Evolutionary conservation across 1,140 invertebrate species (phyloP).

Genomic region (Drosophila ananassae): DNA sequence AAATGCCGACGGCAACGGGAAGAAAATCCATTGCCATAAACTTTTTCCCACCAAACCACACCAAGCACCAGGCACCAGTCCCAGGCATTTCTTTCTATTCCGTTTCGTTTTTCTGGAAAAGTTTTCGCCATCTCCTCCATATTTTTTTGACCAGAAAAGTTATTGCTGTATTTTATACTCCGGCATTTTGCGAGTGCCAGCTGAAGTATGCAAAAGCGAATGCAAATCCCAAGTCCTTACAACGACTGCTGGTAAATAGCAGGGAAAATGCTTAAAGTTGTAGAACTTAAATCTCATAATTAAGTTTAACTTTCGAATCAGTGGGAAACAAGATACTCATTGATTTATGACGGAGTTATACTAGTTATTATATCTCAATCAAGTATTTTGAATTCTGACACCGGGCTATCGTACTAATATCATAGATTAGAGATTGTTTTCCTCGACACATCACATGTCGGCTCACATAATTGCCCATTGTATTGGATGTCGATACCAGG

Average conservation of each 20-base stretch:
- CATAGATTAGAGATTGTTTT: conserved; percentile 21
- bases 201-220: conserved; percentile 40
- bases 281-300: no score
- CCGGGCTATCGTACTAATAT: conserved; percentile 4
- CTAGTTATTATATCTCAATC: neutral
- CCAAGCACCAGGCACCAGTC: no score
- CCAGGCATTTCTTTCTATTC: conserved; percentile 5
- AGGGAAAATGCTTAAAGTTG: no score
- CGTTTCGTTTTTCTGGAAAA: conserved; percentile 33
- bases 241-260: no score
- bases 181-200: conserved; percentile 21
- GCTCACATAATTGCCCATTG: conserved; percentile 6
- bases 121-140: conserved; percentile 24
- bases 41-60: conserved; percentile 28
- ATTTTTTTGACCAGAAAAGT: conserved; percentile 44
- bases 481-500: neutral
- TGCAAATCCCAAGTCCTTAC: neutral
- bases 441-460: conserved; percentile 4
- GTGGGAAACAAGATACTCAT: no score
- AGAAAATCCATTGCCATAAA: conserved; percentile 53
- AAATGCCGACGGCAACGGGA: conserved; percentile 39
- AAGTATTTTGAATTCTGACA: neutral
- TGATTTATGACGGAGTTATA: no score
- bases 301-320: no score
- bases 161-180: conserved; percentile 54